phyloP scores from a whole-genome alignment of 2,797 vertebrate genomes.

The Allobates femoralis region DNA sequence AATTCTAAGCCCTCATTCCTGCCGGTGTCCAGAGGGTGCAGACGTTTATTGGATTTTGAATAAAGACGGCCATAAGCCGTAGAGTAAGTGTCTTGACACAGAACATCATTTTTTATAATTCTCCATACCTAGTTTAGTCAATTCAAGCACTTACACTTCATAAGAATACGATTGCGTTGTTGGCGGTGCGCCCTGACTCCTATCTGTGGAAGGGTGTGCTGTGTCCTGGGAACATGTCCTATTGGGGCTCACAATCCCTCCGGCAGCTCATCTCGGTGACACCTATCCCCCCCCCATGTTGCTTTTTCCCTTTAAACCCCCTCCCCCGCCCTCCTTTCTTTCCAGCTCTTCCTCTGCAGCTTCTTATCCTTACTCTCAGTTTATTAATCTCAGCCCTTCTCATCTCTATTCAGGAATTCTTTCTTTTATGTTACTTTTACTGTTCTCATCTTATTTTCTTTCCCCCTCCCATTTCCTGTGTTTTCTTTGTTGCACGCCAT shows the following conservation, averaged over 20 bases:
- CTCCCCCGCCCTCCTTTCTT: background rate
- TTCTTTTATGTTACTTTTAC: slow-evolving; percentile 36
- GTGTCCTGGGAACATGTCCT: slow-evolving; percentile 42
- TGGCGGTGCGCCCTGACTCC: slow-evolving; percentile 14
- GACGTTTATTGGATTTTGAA: background rate
- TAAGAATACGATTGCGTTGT: background rate
- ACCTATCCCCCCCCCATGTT: slow-evolving; percentile 8
- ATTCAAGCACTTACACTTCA: background rate
- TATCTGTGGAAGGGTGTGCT: slow-evolving; percentile 15
- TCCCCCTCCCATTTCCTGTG: slow-evolving; percentile 2
- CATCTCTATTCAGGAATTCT: background rate
- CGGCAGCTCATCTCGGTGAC: slow-evolving; percentile 35
- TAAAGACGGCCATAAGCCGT: background rate
- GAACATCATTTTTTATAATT: background rate
- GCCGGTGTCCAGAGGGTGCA: background rate
- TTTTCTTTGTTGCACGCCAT: background rate
- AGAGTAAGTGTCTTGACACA: background rate
- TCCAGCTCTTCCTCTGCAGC: slow-evolving; percentile 6
- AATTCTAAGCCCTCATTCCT: background rate
- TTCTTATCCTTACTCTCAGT: slow-evolving; percentile 4
- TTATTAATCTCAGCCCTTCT: slow-evolving; percentile 23
- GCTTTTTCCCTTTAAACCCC: slow-evolving; percentile 9
- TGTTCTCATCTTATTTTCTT: slow-evolving; percentile 15
- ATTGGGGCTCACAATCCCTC: slow-evolving; percentile 22
- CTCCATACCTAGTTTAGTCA: background rate